phyloP scores from a whole-genome alignment of 1,140 invertebrate genomes.

The Reticulitermes speratus region DNA sequence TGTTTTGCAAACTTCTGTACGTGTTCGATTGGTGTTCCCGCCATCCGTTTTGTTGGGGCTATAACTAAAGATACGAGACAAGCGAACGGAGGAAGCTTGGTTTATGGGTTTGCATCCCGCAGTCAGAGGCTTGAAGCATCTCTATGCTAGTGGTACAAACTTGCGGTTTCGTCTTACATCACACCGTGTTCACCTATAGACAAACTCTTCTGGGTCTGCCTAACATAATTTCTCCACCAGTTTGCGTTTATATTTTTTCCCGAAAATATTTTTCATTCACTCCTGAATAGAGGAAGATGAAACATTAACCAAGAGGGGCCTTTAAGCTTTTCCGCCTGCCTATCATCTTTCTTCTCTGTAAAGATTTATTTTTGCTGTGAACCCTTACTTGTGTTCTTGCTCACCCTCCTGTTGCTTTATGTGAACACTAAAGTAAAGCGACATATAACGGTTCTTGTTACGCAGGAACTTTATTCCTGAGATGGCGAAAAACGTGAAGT shows the following conservation, averaged over 20 bases:
- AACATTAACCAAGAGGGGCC: neutral
- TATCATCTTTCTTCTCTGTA: neutral
- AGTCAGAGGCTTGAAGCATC: neutral
- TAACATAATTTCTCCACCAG: neutral
- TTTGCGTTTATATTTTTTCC: neutral
- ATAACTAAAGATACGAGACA: conserved; percentile 11
- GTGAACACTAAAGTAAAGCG: neutral
- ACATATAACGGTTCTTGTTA: neutral
- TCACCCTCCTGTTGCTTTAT: neutral
- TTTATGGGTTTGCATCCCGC: conserved; percentile 12
- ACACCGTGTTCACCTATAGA: neutral
- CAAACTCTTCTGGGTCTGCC: neutral
- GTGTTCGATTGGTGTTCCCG: neutral
- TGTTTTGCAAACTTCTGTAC: neutral
- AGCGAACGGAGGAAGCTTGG: conserved; percentile 4
- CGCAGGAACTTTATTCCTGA: neutral
- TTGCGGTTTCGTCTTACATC: conserved; percentile 10
- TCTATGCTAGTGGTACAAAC: conserved; percentile 10
- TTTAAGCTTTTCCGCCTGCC: neutral
- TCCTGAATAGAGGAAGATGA: neutral
- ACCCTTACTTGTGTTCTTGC: neutral
- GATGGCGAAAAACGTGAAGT: neutral
- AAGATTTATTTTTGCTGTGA: neutral
- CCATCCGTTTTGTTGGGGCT: conserved; percentile 16
- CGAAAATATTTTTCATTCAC: neutral